Base-by-base conservation (phyloP, 2,797 vertebrate genomes). In the Clarias laeviceps region DNA sequence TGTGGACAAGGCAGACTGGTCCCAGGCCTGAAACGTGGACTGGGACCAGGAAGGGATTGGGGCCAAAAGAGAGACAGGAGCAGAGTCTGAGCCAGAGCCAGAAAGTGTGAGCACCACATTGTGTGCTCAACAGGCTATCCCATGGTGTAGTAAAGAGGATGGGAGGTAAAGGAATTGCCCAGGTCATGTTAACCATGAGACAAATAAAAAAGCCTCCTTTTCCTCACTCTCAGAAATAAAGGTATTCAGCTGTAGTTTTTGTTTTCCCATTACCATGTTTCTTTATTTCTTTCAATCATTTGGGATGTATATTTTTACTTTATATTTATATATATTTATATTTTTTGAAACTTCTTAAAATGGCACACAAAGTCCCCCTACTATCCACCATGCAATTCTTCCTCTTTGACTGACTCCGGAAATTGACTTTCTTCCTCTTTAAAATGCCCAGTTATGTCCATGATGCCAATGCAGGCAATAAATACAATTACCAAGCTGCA, bases 1-100 rank as follows among this genome's bases (percentile, higher is more conserved):
- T 37, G n/a, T 50, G 62, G 27, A 82, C 80, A 82, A 15, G 65
- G 50, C 50, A 59, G 29, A 57, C 17, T n/a, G 32, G 37, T 56
- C 29, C 45, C 29, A 69, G 6, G 27, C 64, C 37, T 80, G 14
- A 80, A 64, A 14, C 78, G 64, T 80, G 78, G 78, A 65, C 34
- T 65, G 61, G 17, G 34, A 80, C 78, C 78, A 80, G 78, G 15
- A 2, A 45, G 27, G 61, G 61, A 65, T 45, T 12, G 14, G 17
- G 24, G 78, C 78, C 78, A 80, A 65, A 0, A 27, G 12, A 62
- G 59, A 65, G n/a, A 37, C 29, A 40, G 32, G 20, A 40, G 20
- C 20, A 79, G 76, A 61, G 57, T 5, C 34, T 3, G 59, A 80
- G 78, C 78, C 78, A 50, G 61, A 62, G 45, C 4, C 37, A 65